These are phyloP conservation scores for Mnemiopsis leidyi DNA, from an alignment of 37 sponge, comb jelly and placozoan genomes.

Conservation along the genomic window DNA sequence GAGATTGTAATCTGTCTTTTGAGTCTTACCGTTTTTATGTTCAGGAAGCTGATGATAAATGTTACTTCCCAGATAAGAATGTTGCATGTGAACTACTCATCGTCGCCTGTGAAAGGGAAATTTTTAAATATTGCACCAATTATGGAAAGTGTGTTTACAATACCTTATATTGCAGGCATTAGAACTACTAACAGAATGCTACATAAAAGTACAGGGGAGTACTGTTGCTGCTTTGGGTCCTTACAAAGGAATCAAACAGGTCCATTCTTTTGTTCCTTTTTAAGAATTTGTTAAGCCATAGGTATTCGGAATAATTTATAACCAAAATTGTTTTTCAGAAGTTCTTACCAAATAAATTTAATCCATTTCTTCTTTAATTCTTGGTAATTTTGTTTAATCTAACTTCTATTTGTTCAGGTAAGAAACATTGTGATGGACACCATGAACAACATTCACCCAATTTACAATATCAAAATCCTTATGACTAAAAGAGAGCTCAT, in stretches of 20 bases:
- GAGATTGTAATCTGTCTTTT: neutral
- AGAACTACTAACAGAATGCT: conserved; percentile 93
- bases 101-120: too few species aligned
- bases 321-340: too few species aligned
- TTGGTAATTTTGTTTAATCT: neutral
- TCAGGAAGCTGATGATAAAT: too few species aligned
- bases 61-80: too few species aligned
- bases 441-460: conserved; percentile 98
- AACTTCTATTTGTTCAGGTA: conserved; percentile 62
- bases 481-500: conserved; percentile 97
- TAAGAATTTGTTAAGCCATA: too few species aligned
- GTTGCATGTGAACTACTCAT: too few species aligned
- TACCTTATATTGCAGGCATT: conserved; percentile 73
- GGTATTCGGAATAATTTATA: too few species aligned
- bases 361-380: too few species aligned
- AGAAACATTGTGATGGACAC: conserved; percentile 91
- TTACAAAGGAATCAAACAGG: conserved; percentile 87
- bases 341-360: too few species aligned
- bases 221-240: conserved; percentile 90
- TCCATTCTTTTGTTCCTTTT: conserved; percentile 8
- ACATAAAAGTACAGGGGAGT: conserved; percentile 94
- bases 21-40: too few species aligned
- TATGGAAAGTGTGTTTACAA: too few species aligned
- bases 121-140: too few species aligned
- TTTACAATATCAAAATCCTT: conserved; percentile 97